Conservation (phyloP, 2,113 vertebrate species). For the Litocranius walleri region DNA sequence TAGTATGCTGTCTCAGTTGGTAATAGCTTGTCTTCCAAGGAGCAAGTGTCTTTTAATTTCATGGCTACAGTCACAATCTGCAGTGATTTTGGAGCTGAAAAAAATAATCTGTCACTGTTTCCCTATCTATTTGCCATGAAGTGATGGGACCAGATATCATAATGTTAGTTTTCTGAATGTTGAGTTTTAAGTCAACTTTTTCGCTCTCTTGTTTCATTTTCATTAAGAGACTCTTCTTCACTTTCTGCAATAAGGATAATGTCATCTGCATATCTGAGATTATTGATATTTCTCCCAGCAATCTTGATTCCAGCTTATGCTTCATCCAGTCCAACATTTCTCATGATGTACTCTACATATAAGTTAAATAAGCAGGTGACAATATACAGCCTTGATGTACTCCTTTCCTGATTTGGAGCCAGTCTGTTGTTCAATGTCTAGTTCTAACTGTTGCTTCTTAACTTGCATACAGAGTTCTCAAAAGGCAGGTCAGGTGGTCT, state of each 20-base stretch:
- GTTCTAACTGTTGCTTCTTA: neutral
- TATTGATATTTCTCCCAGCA: neutral
- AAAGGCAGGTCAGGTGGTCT: neutral
- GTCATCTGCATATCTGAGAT: neutral
- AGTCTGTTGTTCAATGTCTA: neutral
- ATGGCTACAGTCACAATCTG: neutral
- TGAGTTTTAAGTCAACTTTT: neutral
- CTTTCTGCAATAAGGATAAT: neutral
- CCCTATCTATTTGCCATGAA: neutral
- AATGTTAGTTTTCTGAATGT: neutral
- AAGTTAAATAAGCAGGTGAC: neutral
- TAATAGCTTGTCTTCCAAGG: neutral
- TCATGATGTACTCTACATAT: neutral
- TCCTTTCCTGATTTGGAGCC: neutral
- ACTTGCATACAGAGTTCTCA: neutral
- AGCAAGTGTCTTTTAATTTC: neutral
- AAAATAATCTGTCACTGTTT: neutral
- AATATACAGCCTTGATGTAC: neutral
- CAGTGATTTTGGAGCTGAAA: neutral
- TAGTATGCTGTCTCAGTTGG: neutral
- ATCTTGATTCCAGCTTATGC: neutral
- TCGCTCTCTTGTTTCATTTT: neutral
- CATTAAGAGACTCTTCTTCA: neutral
- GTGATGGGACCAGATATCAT: neutral
- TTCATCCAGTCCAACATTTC: rapidly evolving